phyloP scores from a whole-genome alignment of 2,113 vertebrate species.

The Ceyx melanurus region DNA sequence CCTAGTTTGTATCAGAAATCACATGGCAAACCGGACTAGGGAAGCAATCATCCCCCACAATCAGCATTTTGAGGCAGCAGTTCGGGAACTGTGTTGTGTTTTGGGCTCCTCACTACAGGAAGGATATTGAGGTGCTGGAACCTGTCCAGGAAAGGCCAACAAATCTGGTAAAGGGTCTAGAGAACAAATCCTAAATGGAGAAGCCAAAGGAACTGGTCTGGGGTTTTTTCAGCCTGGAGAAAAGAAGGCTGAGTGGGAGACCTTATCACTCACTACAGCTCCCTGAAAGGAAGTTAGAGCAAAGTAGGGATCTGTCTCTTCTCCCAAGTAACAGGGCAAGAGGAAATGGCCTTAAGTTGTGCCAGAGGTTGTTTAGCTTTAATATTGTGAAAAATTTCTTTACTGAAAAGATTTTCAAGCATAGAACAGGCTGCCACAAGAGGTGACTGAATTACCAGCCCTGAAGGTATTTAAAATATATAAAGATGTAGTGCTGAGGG shows the following conservation, averaged over 20 bases:
- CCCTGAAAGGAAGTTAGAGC: neutral
- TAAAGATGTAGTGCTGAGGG: neutral
- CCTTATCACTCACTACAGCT: neutral
- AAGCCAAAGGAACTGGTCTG: fast-evolving
- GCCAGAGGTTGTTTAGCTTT: neutral
- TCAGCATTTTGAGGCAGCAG: fast-evolving
- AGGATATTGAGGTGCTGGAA: neutral
- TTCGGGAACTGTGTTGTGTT: fast-evolving
- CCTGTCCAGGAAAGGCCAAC: fast-evolving
- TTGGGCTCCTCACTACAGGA: neutral
- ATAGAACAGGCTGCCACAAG: fast-evolving
- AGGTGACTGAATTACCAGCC: neutral
- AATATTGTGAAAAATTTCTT: neutral
- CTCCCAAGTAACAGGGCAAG: neutral
- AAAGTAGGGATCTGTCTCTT: fast-evolving
- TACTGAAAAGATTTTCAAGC: neutral
- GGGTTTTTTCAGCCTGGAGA: neutral
- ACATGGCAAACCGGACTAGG: neutral
- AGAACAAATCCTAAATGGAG: neutral
- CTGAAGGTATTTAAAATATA: fast-evolving
- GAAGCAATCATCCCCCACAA: fast-evolving
- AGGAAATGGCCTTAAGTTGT: neutral
- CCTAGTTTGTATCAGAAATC: neutral
- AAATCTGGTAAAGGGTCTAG: neutral
- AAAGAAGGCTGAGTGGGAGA: neutral